Evolutionary conservation across 1,140 invertebrate genomes (phyloP).

Genomic region (Drosophila pandora): DNA sequence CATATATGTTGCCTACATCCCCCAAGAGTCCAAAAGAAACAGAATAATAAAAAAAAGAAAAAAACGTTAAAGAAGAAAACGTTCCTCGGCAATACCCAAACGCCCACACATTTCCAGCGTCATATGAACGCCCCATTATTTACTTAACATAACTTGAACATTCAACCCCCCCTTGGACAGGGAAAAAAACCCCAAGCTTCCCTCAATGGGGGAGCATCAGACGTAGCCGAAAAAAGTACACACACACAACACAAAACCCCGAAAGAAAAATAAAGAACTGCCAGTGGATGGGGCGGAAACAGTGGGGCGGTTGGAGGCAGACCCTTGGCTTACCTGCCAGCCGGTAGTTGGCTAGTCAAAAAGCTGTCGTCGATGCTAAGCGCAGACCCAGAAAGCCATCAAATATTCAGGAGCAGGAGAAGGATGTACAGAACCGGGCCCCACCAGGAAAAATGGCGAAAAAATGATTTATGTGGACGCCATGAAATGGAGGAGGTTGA

Average conservation of each 20-base stretch:
- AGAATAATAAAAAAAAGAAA: neutral
- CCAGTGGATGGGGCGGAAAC: slow-evolving; percentile 32
- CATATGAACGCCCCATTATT: slow-evolving; percentile 82
- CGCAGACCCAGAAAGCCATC: slow-evolving; percentile 63
- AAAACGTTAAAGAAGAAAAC: slow-evolving; percentile 7
- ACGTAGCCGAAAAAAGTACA: slow-evolving; percentile 52
- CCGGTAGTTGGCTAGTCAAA: slow-evolving; percentile 75
- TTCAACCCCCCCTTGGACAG: slow-evolving; percentile 36
- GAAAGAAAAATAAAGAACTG: slow-evolving; percentile 35
- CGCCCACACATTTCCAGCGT: slow-evolving; percentile 54
- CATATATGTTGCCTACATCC: slow-evolving; percentile 33
- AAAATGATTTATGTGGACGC: slow-evolving; percentile 80
- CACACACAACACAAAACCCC: slow-evolving; percentile 11
- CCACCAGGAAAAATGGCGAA: slow-evolving; percentile 61
- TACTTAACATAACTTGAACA: slow-evolving; percentile 82
- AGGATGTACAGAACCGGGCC: slow-evolving; percentile 17
- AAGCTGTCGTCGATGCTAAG: slow-evolving; percentile 80
- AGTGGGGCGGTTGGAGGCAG: slow-evolving; percentile 10
- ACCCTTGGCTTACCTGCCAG: slow-evolving; percentile 72
- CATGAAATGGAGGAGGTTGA: slow-evolving; percentile 37
- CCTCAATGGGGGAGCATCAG: slow-evolving; percentile 41
- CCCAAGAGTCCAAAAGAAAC: slow-evolving; percentile 2
- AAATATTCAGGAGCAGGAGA: slow-evolving; percentile 67
- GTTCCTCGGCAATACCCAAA: slow-evolving; percentile 17
- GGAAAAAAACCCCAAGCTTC: slow-evolving; percentile 25